These are phyloP conservation scores for Lutraria lutraria DNA, from an alignment of 2,888 invertebrate genomes.

Conservation along the genomic window DNA sequence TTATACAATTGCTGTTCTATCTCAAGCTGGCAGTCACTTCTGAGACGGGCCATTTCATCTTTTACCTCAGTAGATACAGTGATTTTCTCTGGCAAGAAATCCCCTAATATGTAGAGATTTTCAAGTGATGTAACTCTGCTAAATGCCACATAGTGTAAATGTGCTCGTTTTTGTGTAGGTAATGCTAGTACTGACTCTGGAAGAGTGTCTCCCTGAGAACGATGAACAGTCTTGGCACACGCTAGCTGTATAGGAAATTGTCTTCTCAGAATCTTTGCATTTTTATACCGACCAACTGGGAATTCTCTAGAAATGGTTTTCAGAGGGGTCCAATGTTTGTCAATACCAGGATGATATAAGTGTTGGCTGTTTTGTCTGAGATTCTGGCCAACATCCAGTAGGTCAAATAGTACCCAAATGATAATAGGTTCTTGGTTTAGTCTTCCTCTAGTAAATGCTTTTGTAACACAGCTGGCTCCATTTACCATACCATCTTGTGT, in stretches of 20 bases:
- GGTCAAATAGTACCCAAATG: conserved; percentile 42
- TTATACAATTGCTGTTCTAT: too few species aligned
- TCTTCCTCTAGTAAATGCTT: background rate
- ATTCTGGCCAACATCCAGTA: conserved; percentile 23
- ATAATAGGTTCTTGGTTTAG: background rate
- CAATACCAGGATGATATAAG: conserved; percentile 19
- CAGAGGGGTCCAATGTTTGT: conserved; percentile 44
- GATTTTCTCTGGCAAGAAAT: conserved; percentile 31
- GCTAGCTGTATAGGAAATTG: conserved; percentile 41
- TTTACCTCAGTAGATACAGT: conserved; percentile 36
- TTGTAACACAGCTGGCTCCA: conserved; percentile 48
- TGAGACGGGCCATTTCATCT: conserved; percentile 54
- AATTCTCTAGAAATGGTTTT: conserved; percentile 27
- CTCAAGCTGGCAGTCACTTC: too few species aligned
- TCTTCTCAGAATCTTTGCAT: conserved; percentile 12
- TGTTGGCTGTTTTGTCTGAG: conserved; percentile 30
- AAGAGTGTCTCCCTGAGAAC: conserved; percentile 42
- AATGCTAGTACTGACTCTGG: conserved; percentile 22
- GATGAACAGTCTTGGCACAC: conserved; percentile 39
- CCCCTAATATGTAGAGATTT: background rate
- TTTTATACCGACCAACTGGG: conserved; percentile 38
- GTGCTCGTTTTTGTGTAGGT: conserved; percentile 4
- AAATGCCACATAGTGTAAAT: conserved; percentile 45
- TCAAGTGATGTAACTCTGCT: conserved; percentile 33
- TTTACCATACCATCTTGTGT: conserved; percentile 59